Evolutionary conservation across 2,113 vertebrate genomes (phyloP), one percentile per base, ranked within the genome.

Genomic region (Vulpes ferrilata): DNA sequence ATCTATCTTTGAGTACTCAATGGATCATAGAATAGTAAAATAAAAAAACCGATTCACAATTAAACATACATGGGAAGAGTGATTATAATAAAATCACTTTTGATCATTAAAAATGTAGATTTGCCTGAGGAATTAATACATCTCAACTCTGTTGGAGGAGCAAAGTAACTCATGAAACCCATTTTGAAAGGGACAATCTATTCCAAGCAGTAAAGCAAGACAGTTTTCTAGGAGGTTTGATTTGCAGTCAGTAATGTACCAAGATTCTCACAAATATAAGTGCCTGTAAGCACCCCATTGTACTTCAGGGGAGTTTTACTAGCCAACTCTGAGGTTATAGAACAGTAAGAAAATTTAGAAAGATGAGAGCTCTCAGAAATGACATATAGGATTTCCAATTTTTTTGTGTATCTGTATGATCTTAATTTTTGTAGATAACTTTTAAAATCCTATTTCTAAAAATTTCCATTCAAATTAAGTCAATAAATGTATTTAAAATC

Each of bases 341-440:
- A 71, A 7, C 25, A 60, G 27, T 22, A 27, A 80, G 30, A 60
- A 84, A 48, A 23, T 20, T 35, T 19, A 71, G 38, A 48, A 80
- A 87, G 51, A 43, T 9, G 2, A 69, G 17, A 48, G 11, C 65
- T 25, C 55, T 55, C 35, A 84, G 35, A 85, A 51, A 59, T 51
- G 19, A 90, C 25, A 86, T 43, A 0, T 1, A 81, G 27, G 27
- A 35, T 55, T 59, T 6, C 19, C 15, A 35, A 0, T 25, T 13
- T 53, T 35, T 43, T 43, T 43, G 38, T 38, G 30, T 88, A 20
- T 43, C 12, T 76, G 60, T 79, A 78, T 67, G 22, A 55, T 79
- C 59, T 96, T 88, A 90, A 79, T 91, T 76, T 82, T 27, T 91
- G 30, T 10, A 65, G 32, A 27, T 93, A 27, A 82, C 23, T 38